Conservation (phyloP, 2,113 vertebrate species). For the Lontra canadensis region DNA sequence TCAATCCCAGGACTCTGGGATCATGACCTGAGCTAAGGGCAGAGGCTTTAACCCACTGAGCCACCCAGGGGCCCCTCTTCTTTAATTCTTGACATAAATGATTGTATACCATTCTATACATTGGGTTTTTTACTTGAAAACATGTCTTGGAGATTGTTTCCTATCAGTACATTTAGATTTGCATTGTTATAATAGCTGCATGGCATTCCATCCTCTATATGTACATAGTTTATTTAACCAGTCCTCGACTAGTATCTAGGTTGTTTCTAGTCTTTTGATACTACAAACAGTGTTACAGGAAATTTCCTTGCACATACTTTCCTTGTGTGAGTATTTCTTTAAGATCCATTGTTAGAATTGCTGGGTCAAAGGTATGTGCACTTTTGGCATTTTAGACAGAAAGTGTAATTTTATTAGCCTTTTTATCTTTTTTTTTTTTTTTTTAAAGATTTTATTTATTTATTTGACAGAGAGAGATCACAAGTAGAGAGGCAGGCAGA, state of each 20-base stretch:
- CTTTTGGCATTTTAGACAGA: slow-evolving; percentile 16
- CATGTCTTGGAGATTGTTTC: background rate
- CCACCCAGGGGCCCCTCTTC: no score
- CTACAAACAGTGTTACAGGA: background rate
- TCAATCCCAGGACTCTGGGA: no score
- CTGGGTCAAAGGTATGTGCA: background rate
- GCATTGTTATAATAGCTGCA: background rate
- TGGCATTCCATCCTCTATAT: background rate
- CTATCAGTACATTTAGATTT: background rate
- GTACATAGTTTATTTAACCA: background rate
- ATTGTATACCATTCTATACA: background rate
- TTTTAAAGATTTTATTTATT: background rate
- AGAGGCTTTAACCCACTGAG: no score
- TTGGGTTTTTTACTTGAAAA: slow-evolving; percentile 2
- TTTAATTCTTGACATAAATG: background rate
- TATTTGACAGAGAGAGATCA: no score
- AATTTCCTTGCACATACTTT: background rate
- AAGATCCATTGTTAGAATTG: background rate
- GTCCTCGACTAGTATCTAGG: background rate
- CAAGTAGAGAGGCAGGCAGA: no score
- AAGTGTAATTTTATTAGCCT: slow-evolving; percentile 23
- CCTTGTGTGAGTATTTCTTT: background rate
- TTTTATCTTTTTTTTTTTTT: background rate
- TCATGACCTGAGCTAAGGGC: no score
- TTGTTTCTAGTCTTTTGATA: background rate